A percentile compares a stretch with the other conserved stretches of the same genome.
phyloP scores from a whole-genome alignment of 2,888 invertebrate genomes.

The Orthosia incerta region DNA sequence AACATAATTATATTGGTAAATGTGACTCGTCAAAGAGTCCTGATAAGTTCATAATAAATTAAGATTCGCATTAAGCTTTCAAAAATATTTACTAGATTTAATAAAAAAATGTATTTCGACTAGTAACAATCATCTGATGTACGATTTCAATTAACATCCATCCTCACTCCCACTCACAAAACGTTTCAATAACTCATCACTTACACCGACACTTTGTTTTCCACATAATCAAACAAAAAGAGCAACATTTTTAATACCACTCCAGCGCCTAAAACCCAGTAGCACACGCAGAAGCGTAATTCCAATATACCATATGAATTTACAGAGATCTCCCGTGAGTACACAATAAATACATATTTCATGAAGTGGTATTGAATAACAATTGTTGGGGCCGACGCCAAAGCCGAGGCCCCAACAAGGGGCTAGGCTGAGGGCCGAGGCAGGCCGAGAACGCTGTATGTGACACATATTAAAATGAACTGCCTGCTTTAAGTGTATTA shows the following conservation, averaged over 20 bases:
- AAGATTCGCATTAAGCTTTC: too few species aligned
- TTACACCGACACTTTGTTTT: conserved; percentile 27
- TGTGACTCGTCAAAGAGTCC: too few species aligned
- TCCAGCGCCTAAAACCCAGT: conserved; percentile 56
- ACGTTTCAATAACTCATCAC: conserved; percentile 20
- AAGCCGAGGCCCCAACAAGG: conserved; percentile 44
- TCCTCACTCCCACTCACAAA: conserved; percentile 2
- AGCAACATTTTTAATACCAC: conserved; percentile 70
- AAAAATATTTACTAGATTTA: too few species aligned
- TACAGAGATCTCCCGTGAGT: conserved; percentile 67
- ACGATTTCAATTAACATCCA: conserved; percentile 22
- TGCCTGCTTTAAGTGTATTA: conserved; percentile 76
- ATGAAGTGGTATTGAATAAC: conserved; percentile 86
- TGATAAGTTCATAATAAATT: too few species aligned
- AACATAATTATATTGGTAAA: too few species aligned
- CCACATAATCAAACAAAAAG: conserved; percentile 42
- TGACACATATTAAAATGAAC: conserved; percentile 81
- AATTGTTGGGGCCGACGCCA: conserved; percentile 71
- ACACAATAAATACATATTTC: conserved; percentile 86
- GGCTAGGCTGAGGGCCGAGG: conserved; percentile 49
- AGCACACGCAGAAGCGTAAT: conserved; percentile 49
- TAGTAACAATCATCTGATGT: neutral
- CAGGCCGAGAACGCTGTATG: conserved; percentile 59
- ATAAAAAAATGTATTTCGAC: neutral
- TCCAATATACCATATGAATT: conserved; percentile 74